Base-by-base conservation (phyloP, 2,113 vertebrate species). In the Clarias magur region DNA sequence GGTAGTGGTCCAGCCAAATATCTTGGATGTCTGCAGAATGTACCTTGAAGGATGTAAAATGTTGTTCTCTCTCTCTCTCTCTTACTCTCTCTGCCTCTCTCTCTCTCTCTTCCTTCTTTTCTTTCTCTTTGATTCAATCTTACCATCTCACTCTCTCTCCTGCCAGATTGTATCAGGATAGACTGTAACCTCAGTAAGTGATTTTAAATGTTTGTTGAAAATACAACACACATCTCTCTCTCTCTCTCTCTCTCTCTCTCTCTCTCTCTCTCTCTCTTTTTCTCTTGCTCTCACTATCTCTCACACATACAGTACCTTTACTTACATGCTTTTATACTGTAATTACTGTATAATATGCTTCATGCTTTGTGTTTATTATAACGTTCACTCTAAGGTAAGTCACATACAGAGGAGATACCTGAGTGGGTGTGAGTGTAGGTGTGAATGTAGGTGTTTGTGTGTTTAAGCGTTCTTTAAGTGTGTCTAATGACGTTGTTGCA, bases 171-270 rank as follows among this genome's bases (percentile, higher is more conserved):
- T 97, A 96, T 98, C 96, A 97, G 96, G 95, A 96, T 97, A 97
- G 96, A 97, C 96, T 98, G 97, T 96, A 97, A 96, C 94, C 96
- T 96, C 94, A 98, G 97, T 98, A 98, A 98, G 97, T 98, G 93
- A 91, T 93, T 91, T 94, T 93, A 92, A 93, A 93, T 92, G 89
- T 93, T 94, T 93, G 93, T 93, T 89, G 57, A 86, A 62, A 84
- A 82, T 85, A 86, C 38, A 91, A 89, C 54, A 80, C 34, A 42
- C 27, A 30, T 68, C 53, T 38, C 21, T 80, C 27, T 65, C 65
- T 54, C 75, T 73, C 54, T 68, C 53, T 62, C 59, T 81, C 30
- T 80, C 59, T 68, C 2, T 76, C 63, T 73, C 30, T 76, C 56
- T 70, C 0, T 79, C 27, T 85, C 80, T 87, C 75, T 88, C 65